Conservation (phyloP, 2,888 invertebrate genomes). For the Carpatolechia fugitivella region DNA sequence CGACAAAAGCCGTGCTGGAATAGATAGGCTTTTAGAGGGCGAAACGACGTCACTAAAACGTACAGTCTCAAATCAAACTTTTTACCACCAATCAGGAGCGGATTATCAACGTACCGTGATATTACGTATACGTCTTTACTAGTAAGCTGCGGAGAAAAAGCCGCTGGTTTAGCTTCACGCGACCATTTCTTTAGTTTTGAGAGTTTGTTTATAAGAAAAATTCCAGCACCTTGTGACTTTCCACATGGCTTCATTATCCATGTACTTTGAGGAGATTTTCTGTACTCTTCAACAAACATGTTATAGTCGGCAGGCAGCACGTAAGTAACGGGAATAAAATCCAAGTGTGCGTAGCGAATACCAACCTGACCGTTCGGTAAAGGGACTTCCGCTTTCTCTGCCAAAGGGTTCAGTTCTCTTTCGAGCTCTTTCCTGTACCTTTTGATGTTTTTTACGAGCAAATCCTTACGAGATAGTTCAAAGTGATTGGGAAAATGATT, state of each 20-base stretch:
- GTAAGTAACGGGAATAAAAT: constrained; percentile 95
- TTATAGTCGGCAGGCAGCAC: constrained; percentile 96
- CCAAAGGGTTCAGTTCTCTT: constrained; percentile 90
- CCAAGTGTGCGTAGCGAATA: constrained; percentile 87
- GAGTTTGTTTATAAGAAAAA: constrained; percentile 95
- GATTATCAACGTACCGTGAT: constrained; percentile 96
- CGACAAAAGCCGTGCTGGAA: constrained; percentile 95
- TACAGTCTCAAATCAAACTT: constrained; percentile 96
- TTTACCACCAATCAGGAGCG: constrained; percentile 94
- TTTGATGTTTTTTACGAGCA: constrained; percentile 96
- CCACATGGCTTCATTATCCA: constrained; percentile 99
- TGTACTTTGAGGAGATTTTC: constrained; percentile 93
- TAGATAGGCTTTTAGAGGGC: constrained; percentile 94
- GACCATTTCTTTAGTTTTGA: constrained; percentile 95
- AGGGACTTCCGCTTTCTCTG: constrained; percentile 81
- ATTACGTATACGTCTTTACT: constrained; percentile 95
- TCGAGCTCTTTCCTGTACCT: constrained; percentile 94
- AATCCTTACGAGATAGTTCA: constrained; percentile 95
- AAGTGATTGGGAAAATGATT: constrained; percentile 98
- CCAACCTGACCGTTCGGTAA: constrained; percentile 79
- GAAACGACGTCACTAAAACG: constrained; percentile 94
- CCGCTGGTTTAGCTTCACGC: constrained; percentile 87
- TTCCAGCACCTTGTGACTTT: constrained; percentile 94
- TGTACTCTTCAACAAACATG: constrained; percentile 96
- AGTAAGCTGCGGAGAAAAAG: constrained; percentile 87